Evolutionary conservation across 2,888 invertebrate genomes (phyloP), one percentile per base, ranked within the genome.

Genomic region (Dicycla oo): DNA sequence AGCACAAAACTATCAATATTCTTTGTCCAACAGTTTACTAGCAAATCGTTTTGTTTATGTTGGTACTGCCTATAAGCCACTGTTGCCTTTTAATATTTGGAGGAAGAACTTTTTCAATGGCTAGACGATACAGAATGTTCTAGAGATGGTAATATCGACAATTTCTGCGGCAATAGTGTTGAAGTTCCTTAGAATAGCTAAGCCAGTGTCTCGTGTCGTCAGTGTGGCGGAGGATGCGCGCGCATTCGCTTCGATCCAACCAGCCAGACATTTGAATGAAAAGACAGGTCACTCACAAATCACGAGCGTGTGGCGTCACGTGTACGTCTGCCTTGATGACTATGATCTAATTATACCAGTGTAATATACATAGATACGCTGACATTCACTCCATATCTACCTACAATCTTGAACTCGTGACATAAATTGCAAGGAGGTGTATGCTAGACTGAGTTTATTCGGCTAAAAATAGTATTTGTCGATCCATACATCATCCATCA

Each of bases 201-300:
- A 87, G 66, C 82, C 80, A 85, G 78, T 84, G 83, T 84, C 83
- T 86, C 74, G 84, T 87, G 81, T 85, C 84, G 87, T 86, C 83
- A 86, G 80, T 79, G 82, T 75, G 78, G 75, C 80, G 75, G 77
- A 74, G 80, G 75, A 69, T 95, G 95, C 95, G 95, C 95, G 95
- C 95, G 95, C 95, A 95, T 63, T 78, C 85, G 82, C 92, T 92
- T 94, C 95, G 95, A 95, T 95, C 95, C 93, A 88, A 65, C 74
- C 77, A 85, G 82, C 84, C 88, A 87, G 83, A 84, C 87, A 87
- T 86, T 90, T 95, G 92, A 94, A 95, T 94, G 94, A 94, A 94
- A 91, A 89, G 88, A 89, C 89, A 87, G 90, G 91, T 90, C 91
- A 92, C 91, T 90, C 88, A 88, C 85, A 84, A 62, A 86, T 90